These are phyloP conservation scores for Plutomurus gul DNA, from an alignment of 1,140 invertebrate species.

Conservation along the genomic window DNA sequence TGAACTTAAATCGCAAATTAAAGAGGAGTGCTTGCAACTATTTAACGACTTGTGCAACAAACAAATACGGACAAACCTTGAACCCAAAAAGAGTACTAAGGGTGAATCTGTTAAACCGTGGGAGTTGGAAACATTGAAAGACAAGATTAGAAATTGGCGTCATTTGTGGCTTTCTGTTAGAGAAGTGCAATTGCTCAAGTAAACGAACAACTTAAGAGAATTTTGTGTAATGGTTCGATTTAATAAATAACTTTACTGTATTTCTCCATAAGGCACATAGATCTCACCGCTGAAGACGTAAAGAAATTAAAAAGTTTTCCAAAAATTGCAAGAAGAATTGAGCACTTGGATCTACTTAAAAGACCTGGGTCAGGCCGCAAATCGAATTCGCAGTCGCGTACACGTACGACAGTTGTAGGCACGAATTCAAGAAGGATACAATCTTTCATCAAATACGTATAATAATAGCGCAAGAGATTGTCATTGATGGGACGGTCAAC, in stretches of 20 bases:
- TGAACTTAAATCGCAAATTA: slow-evolving; percentile 68
- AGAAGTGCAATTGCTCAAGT: slow-evolving; percentile 84
- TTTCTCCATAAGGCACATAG: slow-evolving; percentile 73
- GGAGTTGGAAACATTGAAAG: too few relatives aligned
- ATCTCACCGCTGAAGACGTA: slow-evolving; percentile 90
- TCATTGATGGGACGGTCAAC: too few relatives aligned
- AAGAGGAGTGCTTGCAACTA: slow-evolving; percentile 57
- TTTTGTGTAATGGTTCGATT: neutral
- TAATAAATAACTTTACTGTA: slow-evolving; percentile 33
- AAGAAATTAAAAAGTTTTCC: slow-evolving; percentile 87
- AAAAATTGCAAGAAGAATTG: slow-evolving; percentile 89
- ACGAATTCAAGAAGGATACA: too few relatives aligned
- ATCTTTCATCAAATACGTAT: too few relatives aligned
- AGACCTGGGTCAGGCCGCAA: too few relatives aligned
- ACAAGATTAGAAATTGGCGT: slow-evolving; percentile 55
- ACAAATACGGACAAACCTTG: slow-evolving; percentile 83
- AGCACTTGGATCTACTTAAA: too few relatives aligned
- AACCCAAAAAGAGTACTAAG: slow-evolving; percentile 82
- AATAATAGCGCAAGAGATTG: too few relatives aligned
- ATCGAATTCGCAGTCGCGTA: too few relatives aligned
- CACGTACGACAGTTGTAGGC: too few relatives aligned
- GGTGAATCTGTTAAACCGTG: slow-evolving; percentile 86
- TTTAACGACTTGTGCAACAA: slow-evolving; percentile 85
- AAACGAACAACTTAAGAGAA: neutral
- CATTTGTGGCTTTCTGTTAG: slow-evolving; percentile 76